Evolutionary conservation across 2,113 vertebrate genomes (phyloP).

Genomic region (Pleuronectes platessa): DNA sequence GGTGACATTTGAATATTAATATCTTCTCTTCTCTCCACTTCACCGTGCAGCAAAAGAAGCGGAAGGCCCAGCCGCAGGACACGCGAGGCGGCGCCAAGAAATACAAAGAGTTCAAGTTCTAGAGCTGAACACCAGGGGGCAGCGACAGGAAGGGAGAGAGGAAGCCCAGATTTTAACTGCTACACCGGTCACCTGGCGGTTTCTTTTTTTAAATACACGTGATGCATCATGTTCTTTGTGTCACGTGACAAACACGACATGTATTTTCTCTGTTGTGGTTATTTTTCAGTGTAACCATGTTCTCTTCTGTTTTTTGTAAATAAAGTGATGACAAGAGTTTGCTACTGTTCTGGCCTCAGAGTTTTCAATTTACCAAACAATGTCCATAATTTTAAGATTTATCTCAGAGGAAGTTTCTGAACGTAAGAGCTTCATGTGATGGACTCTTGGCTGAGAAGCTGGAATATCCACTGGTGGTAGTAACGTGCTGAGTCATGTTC

Average conservation of each 20-base stretch:
- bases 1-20: slow-evolving; percentile 28
- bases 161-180: slow-evolving; percentile 35
- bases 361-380: too few relatives aligned
- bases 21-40: not conserved
- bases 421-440: too few relatives aligned
- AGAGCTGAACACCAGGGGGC: slow-evolving; percentile 40
- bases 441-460: too few relatives aligned
- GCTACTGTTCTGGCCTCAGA: not conserved
- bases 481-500: too few relatives aligned
- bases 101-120: slow-evolving; percentile 96
- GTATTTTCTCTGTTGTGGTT: slow-evolving; percentile 32
- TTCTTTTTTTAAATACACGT: slow-evolving; percentile 2
- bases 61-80: slow-evolving; percentile 93
- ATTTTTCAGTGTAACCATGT: slow-evolving; percentile 48
- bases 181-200: slow-evolving; percentile 18
- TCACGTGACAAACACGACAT: not conserved
- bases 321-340: slow-evolving; percentile 59
- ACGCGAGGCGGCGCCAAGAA: slow-evolving; percentile 89
- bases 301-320: slow-evolving; percentile 78
- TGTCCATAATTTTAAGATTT: too few relatives aligned
- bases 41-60: slow-evolving; percentile 88
- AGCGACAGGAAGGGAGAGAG: slow-evolving; percentile 27
- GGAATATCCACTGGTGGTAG: too few relatives aligned
- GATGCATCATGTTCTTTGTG: not conserved
- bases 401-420: too few relatives aligned